Percentiles rank a stretch among this genome's conserved stretches.
phyloP scores from a whole-genome alignment of 2,888 invertebrate genomes.

The Cantharis nigra region DNA sequence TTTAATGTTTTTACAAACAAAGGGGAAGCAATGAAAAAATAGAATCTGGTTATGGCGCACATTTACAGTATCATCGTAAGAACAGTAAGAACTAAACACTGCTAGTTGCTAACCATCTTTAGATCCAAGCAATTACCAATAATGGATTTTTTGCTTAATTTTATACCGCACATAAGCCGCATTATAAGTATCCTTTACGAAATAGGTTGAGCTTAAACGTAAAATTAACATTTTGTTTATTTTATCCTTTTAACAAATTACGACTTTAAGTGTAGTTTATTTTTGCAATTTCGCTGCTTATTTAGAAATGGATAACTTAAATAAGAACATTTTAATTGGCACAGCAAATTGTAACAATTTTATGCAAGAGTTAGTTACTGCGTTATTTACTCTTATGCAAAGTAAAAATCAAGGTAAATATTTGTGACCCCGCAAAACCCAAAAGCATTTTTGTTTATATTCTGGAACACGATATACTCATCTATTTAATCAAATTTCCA shows the following conservation, averaged over 20 bases:
- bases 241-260: background rate
- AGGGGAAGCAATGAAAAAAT: background rate
- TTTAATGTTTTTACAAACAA: background rate
- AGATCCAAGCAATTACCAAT: background rate
- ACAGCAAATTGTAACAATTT: background rate
- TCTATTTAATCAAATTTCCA: background rate
- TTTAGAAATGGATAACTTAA: background rate
- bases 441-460: background rate
- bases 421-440: background rate
- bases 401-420: background rate
- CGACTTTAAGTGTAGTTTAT: background rate
- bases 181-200: background rate
- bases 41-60: background rate
- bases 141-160: background rate
- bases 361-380: background rate
- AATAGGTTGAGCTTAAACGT: background rate
- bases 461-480: background rate
- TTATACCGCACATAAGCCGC: background rate
- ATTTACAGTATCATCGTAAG: background rate
- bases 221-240: background rate
- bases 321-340: background rate
- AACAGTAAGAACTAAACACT: background rate
- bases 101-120: background rate
- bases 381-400: background rate
- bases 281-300: background rate